These are phyloP conservation scores for Ferrisia virgata DNA, from an alignment of 2,888 invertebrate species.

Conservation along the genomic window DNA sequence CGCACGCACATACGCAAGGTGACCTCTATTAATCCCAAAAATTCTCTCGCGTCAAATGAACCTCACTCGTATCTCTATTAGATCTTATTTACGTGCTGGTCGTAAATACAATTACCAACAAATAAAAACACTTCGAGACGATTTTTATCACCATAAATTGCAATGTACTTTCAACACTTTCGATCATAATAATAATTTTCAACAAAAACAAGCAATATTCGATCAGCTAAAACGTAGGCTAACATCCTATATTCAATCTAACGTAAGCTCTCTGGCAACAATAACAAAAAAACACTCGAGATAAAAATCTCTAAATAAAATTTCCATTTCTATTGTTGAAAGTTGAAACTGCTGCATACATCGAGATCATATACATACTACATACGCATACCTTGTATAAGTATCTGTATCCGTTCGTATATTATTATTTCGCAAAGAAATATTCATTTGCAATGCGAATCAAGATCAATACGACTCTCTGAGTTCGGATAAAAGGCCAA, in stretches of 20 bases:
- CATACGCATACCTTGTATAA: too few species aligned
- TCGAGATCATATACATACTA: neutral
- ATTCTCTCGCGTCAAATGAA: too few species aligned
- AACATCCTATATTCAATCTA: too few species aligned
- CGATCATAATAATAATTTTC: neutral
- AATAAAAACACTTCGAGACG: neutral
- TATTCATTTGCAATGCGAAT: neutral
- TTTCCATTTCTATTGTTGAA: neutral
- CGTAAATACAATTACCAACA: neutral
- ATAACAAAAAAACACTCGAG: neutral
- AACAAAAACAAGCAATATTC: neutral
- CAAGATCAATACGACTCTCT: neutral
- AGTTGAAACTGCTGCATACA: neutral
- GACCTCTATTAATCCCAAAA: neutral
- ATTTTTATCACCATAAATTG: neutral
- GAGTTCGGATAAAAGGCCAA: neutral
- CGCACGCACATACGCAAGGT: neutral
- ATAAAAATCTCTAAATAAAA: neutral
- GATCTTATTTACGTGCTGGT: neutral
- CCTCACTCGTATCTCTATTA: neutral
- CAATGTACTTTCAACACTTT: neutral
- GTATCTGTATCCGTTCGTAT: neutral
- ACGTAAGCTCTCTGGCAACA: too few species aligned
- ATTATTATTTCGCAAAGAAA: neutral
- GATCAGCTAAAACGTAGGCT: neutral